A percentile compares a stretch with the other conserved stretches of the same genome.
These are phyloP conservation scores for Myoxocephalus aenaeus DNA, from an alignment of 2,797 vertebrate species.

Conservation along the genomic window DNA sequence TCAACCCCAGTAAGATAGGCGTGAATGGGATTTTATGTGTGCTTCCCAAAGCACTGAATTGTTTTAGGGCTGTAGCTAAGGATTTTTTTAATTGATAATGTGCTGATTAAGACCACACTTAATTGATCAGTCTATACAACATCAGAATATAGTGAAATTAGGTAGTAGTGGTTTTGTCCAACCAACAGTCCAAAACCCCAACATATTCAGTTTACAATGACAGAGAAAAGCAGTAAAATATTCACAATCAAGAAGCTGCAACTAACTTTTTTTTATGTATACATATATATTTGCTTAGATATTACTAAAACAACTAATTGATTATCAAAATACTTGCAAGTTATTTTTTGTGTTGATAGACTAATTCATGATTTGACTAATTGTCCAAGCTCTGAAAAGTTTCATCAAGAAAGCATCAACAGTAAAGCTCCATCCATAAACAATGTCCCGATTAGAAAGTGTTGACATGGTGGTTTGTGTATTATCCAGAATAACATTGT, in stretches of 20 bases:
- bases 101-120: neutral
- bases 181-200: too few relatives aligned
- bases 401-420: neutral
- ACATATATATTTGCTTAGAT: neutral
- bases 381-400: neutral
- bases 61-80: too few relatives aligned
- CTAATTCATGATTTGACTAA: neutral
- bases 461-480: neutral
- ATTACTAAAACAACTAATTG: neutral
- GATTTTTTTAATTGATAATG: neutral
- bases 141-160: neutral
- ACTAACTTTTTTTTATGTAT: too few relatives aligned
- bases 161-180: neutral
- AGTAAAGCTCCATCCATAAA: neutral
- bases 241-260: too few relatives aligned
- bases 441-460: neutral
- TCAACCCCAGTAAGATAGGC: neutral
- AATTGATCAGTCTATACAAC: neutral
- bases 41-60: neutral
- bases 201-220: neutral
- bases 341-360: neutral
- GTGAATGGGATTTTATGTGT: neutral
- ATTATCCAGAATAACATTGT: conserved; percentile 6
- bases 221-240: neutral
- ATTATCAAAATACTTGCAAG: neutral